Conservation (phyloP, 1,140 invertebrate species). For the Sinella curviseta region DNA sequence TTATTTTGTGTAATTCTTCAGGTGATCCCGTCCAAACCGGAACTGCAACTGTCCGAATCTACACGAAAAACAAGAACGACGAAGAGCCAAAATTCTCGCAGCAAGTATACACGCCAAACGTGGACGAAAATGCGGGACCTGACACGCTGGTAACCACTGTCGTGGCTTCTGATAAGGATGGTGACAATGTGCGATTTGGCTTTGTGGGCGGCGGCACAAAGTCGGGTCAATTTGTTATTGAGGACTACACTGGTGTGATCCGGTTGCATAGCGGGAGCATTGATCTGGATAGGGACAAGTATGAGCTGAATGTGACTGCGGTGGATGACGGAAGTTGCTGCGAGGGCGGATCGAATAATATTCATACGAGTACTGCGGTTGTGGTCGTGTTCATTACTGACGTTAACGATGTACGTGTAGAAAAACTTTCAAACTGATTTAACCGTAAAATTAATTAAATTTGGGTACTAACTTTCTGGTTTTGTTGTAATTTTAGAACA, state of each 20-base stretch:
- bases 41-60: slow-evolving; percentile 86
- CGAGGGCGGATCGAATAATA: slow-evolving; percentile 76
- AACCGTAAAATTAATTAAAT: not conserved
- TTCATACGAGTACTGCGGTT: slow-evolving; percentile 90
- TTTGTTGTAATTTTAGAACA: slow-evolving; percentile 59
- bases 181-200: slow-evolving; percentile 89
- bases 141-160: slow-evolving; percentile 92
- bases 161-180: slow-evolving; percentile 92
- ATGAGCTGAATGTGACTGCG: slow-evolving; percentile 90
- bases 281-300: slow-evolving; percentile 70
- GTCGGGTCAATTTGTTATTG: slow-evolving; percentile 90
- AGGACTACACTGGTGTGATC: slow-evolving; percentile 92
- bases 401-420: slow-evolving; percentile 80
- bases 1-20: slow-evolving; percentile 48
- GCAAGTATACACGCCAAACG: slow-evolving; percentile 93
- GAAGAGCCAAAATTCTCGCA: slow-evolving; percentile 95
- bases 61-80: slow-evolving; percentile 95
- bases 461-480: not conserved
- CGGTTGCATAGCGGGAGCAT: slow-evolving; percentile 81
- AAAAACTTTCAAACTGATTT: too few relatives aligned
- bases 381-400: slow-evolving; percentile 95
- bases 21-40: slow-evolving; percentile 87
- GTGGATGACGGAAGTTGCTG: slow-evolving; percentile 92
- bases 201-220: slow-evolving; percentile 86
- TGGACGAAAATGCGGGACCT: slow-evolving; percentile 91